phyloP scores from a whole-genome alignment of 1,140 invertebrate genomes.

The Cephus cinctus region DNA sequence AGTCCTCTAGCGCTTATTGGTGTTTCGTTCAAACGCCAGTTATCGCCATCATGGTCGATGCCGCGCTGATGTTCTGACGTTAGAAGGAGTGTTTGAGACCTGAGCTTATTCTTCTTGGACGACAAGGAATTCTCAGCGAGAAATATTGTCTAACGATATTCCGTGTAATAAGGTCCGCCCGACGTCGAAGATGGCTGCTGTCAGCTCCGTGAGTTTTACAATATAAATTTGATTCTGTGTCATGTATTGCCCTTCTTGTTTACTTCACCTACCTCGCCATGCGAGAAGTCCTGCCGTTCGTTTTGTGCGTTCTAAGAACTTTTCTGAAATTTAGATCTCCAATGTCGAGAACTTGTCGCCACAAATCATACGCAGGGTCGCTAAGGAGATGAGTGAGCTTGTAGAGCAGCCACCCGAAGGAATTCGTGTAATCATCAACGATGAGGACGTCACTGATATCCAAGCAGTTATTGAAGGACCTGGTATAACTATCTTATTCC shows the following conservation, averaged over 20 bases:
- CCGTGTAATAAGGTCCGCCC: conserved; percentile 10
- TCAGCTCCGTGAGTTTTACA: conserved; percentile 42
- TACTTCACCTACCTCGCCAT: neutral
- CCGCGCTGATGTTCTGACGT: conserved; percentile 46
- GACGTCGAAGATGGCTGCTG: conserved; percentile 37
- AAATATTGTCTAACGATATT: conserved; percentile 23
- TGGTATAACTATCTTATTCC: conserved; percentile 55
- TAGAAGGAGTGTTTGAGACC: conserved; percentile 19
- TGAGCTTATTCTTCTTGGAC: conserved; percentile 2
- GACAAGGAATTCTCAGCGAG: conserved; percentile 6
- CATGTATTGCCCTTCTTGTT: neutral
- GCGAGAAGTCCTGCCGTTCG: neutral
- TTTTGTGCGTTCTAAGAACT: conserved; percentile 2
- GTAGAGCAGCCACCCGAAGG: conserved; percentile 80
- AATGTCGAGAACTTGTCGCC: conserved; percentile 93
- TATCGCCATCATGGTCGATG: too few species aligned
- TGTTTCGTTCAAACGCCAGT: too few species aligned
- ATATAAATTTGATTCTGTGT: neutral
- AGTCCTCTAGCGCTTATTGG: too few species aligned
- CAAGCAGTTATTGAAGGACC: conserved; percentile 89
- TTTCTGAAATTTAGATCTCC: conserved; percentile 65
- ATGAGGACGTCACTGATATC: conserved; percentile 90
- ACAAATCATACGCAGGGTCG: conserved; percentile 83
- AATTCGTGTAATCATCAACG: conserved; percentile 83
- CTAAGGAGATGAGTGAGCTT: conserved; percentile 80